These are phyloP conservation scores for Drosophila mulleri DNA, from an alignment of 2,888 invertebrate species.

Conservation along the genomic window DNA sequence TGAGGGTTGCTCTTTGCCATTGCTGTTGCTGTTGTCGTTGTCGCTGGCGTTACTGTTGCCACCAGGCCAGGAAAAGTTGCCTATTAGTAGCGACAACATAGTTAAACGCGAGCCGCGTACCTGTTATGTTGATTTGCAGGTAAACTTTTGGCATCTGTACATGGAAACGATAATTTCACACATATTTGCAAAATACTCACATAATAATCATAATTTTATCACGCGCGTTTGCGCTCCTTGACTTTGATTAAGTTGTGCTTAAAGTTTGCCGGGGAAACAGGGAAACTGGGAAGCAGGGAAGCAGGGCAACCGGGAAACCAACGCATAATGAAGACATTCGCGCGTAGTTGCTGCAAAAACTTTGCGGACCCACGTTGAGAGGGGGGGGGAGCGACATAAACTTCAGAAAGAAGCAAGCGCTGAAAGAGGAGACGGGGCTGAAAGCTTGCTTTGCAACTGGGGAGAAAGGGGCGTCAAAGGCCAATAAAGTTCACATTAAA, in stretches of 20 bases:
- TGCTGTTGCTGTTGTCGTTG: constrained; percentile 1
- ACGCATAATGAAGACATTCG: constrained; percentile 47
- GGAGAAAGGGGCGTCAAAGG: constrained; percentile 33
- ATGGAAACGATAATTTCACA: constrained; percentile 74
- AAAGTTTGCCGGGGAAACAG: constrained; percentile 56
- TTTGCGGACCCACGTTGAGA: constrained; percentile 40
- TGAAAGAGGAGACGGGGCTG: constrained; percentile 9
- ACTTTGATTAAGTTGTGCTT: constrained; percentile 77
- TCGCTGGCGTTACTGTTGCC: constrained; percentile 10
- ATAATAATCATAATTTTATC: constrained; percentile 77
- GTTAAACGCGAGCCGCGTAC: constrained; percentile 20
- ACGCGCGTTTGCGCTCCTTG: constrained; percentile 62
- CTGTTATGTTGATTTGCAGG: constrained; percentile 55
- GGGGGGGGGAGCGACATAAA: not conserved
- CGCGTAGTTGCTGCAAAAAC: constrained; percentile 46
- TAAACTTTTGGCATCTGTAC: constrained; percentile 60
- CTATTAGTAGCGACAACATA: constrained; percentile 32
- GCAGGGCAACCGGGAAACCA: constrained; percentile 14
- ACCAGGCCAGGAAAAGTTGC: constrained; percentile 30
- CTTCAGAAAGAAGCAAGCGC: constrained; percentile 3
- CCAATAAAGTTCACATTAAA: constrained; percentile 64
- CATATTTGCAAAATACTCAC: constrained; percentile 62
- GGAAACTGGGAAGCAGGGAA: constrained; percentile 14
- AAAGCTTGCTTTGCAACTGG: constrained; percentile 17
- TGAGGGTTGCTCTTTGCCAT: not conserved